phyloP scores from a whole-genome alignment of 2,888 invertebrate species.

The Apomyelois bistriatella region DNA sequence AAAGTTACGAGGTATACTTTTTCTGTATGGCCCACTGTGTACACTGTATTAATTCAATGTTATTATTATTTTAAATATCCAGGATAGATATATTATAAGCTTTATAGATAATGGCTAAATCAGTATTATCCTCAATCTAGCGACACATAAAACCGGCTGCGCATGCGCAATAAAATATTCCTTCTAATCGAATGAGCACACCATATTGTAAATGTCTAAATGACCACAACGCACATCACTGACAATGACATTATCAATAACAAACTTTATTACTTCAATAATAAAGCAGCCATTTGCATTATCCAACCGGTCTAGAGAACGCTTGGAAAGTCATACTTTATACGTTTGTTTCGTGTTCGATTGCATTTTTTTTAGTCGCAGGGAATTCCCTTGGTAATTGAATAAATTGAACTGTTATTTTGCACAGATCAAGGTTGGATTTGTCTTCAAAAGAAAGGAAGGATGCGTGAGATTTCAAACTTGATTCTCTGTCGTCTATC shows the following conservation, averaged over 20 bases:
- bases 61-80: too few species aligned
- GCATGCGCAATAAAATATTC: too few species aligned
- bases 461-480: neutral
- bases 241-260: neutral
- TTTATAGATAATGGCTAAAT: too few species aligned
- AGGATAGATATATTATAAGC: too few species aligned
- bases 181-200: too few species aligned
- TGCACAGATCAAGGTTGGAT: neutral
- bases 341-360: neutral
- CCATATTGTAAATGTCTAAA: too few species aligned
- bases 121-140: too few species aligned
- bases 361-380: neutral
- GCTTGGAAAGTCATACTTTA: neutral
- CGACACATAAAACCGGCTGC: too few species aligned
- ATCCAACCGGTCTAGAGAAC: neutral
- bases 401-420: neutral
- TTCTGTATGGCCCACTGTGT: too few species aligned
- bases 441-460: neutral
- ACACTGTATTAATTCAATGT: too few species aligned
- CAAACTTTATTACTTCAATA: neutral
- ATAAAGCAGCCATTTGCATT: neutral
- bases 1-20: too few species aligned
- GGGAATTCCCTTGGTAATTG: neutral
- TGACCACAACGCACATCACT: neutral
- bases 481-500: too few species aligned